Evolutionary conservation across 2,888 invertebrate genomes (phyloP).

Genomic region (Chouioia cunea): DNA sequence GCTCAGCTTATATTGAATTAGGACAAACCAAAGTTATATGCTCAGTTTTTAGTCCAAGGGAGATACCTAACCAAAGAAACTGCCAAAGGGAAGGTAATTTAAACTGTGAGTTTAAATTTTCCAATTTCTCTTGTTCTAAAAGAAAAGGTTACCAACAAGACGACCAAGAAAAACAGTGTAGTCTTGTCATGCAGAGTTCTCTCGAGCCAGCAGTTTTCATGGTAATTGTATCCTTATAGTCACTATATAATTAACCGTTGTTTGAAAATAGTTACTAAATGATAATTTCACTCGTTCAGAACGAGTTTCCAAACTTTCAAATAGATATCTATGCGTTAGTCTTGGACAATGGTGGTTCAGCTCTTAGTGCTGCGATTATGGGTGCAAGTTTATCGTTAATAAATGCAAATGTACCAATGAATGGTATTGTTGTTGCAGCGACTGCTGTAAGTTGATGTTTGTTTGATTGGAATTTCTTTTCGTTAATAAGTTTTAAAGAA

Average conservation of each 20-base stretch:
- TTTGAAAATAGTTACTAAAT: too few relatives aligned
- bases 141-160: conserved; percentile 80
- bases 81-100: conserved; percentile 86
- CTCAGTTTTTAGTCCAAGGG: conserved; percentile 91
- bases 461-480: too few relatives aligned
- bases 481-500: neutral
- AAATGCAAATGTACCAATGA: conserved; percentile 92
- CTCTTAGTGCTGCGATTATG: conserved; percentile 87
- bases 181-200: conserved; percentile 83
- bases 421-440: conserved; percentile 85
- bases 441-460: conserved; percentile 71
- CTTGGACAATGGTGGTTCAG: conserved; percentile 88
- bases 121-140: conserved; percentile 82
- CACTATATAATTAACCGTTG: neutral
- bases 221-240: conserved; percentile 60
- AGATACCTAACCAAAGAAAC: conserved; percentile 84
- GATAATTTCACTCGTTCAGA: conserved; percentile 67
- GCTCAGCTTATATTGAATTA: conserved; percentile 91
- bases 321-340: conserved; percentile 88
- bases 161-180: conserved; percentile 83
- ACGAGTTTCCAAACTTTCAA: conserved; percentile 92
- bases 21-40: conserved; percentile 90
- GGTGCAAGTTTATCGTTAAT: conserved; percentile 89
- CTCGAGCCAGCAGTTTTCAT: conserved; percentile 86
- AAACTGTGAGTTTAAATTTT: conserved; percentile 88